These are phyloP conservation scores for Equus przewalskii DNA, from an alignment of 2,113 vertebrate genomes.

Conservation along the genomic window DNA sequence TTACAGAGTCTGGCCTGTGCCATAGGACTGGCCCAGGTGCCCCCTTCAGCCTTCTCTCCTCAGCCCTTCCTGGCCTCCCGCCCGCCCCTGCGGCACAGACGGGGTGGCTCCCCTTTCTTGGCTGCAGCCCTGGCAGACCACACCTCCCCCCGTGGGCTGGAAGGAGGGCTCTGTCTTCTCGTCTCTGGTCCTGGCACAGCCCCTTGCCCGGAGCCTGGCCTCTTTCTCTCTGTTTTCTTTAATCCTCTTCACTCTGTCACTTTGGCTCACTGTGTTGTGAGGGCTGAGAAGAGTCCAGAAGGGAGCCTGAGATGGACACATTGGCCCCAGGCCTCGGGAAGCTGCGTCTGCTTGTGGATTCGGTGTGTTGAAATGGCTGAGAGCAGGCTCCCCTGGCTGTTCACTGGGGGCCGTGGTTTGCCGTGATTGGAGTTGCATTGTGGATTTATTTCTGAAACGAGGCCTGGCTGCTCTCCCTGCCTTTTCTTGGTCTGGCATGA, in stretches of 20 bases:
- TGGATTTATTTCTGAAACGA: background rate
- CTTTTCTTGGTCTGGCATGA: background rate
- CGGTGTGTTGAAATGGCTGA: background rate
- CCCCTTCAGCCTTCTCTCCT: background rate
- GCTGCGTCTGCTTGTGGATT: fast-evolving
- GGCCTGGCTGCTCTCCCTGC: fast-evolving
- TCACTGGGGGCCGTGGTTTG: fast-evolving
- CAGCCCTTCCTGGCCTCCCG: no score
- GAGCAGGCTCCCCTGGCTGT: background rate
- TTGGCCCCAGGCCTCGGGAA: background rate
- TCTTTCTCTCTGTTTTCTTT: background rate
- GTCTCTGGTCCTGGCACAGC: background rate
- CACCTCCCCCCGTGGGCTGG: no score
- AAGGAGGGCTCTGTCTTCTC: background rate
- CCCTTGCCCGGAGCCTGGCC: background rate
- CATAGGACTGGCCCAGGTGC: fast-evolving
- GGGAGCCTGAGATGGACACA: background rate
- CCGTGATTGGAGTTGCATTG: fast-evolving
- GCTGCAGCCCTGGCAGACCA: background rate
- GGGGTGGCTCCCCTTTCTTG: background rate
- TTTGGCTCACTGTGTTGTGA: background rate
- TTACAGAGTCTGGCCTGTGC: background rate
- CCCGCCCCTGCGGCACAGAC: background rate
- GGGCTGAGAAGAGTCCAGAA: no score
- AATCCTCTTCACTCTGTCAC: background rate